These are phyloP conservation scores for Gymnarchus niloticus DNA, from an alignment of 2,113 vertebrate genomes.

Conservation along the genomic window DNA sequence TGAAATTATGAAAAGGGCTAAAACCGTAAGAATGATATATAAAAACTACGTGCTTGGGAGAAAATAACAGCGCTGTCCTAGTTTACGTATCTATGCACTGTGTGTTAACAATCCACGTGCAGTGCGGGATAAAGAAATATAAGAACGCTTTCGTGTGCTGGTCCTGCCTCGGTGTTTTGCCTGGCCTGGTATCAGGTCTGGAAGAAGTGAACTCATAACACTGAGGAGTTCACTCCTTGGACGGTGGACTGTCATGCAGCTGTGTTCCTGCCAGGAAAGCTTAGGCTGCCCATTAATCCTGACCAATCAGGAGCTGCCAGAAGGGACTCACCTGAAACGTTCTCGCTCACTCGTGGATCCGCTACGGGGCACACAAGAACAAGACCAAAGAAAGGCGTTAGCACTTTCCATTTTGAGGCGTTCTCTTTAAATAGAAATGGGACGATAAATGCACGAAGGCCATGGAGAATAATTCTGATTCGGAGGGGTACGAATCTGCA, in stretches of 20 bases:
- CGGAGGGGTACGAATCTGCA: not conserved
- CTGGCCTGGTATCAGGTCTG: conserved; percentile 28
- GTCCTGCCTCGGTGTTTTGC: conserved; percentile 43
- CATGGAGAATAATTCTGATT: not conserved
- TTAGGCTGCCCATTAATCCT: conserved; percentile 12
- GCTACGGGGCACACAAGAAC: conserved; percentile 55
- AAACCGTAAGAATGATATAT: not conserved
- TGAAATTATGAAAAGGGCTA: not conserved
- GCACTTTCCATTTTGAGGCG: too few relatives aligned
- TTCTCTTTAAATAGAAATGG: not conserved
- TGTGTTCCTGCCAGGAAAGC: conserved; percentile 8
- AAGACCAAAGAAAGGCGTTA: not conserved
- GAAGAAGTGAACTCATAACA: conserved; percentile 40
- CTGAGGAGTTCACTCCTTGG: conserved; percentile 8
- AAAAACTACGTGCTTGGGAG: not conserved
- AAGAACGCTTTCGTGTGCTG: not conserved
- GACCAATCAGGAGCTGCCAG: not conserved
- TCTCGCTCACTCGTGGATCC: conserved; percentile 87
- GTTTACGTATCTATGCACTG: not conserved
- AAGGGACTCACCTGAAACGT: conserved; percentile 74
- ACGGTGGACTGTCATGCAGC: conserved; percentile 24
- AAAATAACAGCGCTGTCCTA: not conserved
- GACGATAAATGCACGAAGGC: not conserved
- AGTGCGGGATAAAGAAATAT: not conserved
- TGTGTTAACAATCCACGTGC: not conserved